Percentiles rank a stretch among this genome's conserved stretches.
Evolutionary conservation across 2,797 vertebrate species (phyloP).

Genomic region (Takifugu ocellatus): DNA sequence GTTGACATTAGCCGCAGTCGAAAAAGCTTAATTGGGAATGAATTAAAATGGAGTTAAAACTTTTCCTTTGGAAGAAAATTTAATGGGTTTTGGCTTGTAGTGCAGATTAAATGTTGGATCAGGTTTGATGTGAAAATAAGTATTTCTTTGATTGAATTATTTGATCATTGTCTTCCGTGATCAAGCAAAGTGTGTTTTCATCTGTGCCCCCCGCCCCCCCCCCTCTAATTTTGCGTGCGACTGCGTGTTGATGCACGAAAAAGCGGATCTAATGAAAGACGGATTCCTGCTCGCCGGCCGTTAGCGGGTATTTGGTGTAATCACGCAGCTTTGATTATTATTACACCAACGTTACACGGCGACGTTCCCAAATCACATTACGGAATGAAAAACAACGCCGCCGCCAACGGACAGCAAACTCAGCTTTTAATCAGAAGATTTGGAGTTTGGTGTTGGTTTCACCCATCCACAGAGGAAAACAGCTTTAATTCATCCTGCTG

Average conservation of each 20-base stretch:
- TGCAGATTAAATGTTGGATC: too few relatives aligned
- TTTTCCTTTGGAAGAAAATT: too few relatives aligned
- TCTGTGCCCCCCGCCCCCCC: too few relatives aligned
- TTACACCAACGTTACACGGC: slow-evolving; percentile 45
- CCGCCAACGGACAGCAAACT: slow-evolving; percentile 42
- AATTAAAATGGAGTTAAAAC: too few relatives aligned
- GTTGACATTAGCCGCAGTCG: too few relatives aligned
- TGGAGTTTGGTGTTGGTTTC: slow-evolving; percentile 51
- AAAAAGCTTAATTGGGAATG: too few relatives aligned
- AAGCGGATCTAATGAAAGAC: slow-evolving; percentile 70
- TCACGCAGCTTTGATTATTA: slow-evolving; percentile 52
- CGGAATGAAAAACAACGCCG: slow-evolving; percentile 42
- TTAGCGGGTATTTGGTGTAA: slow-evolving; percentile 58
- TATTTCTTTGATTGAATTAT: too few relatives aligned
- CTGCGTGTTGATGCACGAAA: slow-evolving; percentile 44
- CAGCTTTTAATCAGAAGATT: slow-evolving; percentile 61
- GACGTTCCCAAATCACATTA: slow-evolving; percentile 58
- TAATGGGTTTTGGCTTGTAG: too few relatives aligned
- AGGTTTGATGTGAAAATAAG: too few relatives aligned
- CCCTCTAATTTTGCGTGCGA: too few relatives aligned
- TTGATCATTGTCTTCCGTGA: too few relatives aligned
- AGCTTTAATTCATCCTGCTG: slow-evolving; percentile 63
- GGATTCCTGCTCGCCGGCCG: slow-evolving; percentile 65
- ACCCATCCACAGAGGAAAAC: slow-evolving; percentile 43
- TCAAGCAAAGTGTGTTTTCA: too few relatives aligned